Conservation (phyloP, 2,797 vertebrate genomes). For the Morus bassanus region DNA sequence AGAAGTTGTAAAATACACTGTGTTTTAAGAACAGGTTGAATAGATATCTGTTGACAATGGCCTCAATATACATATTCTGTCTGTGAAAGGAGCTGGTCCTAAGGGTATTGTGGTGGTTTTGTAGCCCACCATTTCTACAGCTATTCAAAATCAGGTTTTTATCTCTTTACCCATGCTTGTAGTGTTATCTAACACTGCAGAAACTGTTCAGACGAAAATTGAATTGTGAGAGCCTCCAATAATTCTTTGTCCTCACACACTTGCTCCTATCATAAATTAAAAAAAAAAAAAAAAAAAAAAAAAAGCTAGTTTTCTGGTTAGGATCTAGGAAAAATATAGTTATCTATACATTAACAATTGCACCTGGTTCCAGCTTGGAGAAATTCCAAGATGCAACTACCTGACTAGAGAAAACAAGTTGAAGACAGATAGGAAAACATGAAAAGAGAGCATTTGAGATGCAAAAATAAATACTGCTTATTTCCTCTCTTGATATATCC, state of each 20-base stretch:
- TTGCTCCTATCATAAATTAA: neutral
- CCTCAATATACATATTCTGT: neutral
- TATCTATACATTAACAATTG: neutral
- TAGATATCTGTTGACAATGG: neutral
- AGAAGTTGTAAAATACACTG: neutral
- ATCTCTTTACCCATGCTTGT: neutral
- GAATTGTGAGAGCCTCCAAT: neutral
- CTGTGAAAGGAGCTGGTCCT: neutral
- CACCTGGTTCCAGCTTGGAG: neutral
- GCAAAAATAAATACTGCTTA: neutral
- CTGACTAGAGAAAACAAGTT: neutral
- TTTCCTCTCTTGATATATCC: neutral
- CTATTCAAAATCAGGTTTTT: neutral
- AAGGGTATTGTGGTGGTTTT: neutral
- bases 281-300: neutral
- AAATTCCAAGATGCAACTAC: neutral
- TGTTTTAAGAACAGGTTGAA: neutral
- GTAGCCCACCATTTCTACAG: neutral
- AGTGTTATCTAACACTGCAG: neutral
- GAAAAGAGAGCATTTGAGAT: neutral
- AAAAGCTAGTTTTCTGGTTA: neutral
- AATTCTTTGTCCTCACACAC: neutral
- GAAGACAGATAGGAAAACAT: neutral
- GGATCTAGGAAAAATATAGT: neutral
- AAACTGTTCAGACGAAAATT: neutral